Evolutionary conservation across 2,113 vertebrate species (phyloP).

Genomic region (Onychorhynchus coronatus): DNA sequence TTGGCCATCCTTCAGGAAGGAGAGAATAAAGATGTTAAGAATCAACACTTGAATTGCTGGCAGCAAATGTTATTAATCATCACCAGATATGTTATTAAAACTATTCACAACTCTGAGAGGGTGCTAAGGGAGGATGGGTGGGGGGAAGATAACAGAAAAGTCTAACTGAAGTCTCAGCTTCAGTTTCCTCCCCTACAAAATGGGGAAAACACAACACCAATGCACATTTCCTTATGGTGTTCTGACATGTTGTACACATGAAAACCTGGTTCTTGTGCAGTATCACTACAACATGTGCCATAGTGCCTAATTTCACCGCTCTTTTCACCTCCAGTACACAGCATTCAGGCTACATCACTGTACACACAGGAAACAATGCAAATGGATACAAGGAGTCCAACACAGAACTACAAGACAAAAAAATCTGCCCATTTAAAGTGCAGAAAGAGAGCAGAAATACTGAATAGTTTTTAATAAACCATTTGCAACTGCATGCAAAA

Average conservation of each 20-base stretch:
- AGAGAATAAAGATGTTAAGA: not conserved
- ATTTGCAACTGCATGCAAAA: constrained; percentile 24
- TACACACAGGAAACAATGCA: not conserved
- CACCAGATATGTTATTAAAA: not conserved
- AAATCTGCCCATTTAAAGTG: constrained; percentile 19
- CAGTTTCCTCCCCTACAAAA: not conserved
- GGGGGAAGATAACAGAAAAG: not conserved
- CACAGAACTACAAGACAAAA: not conserved
- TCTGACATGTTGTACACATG: not conserved
- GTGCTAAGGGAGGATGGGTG: not conserved
- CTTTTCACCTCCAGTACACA: not conserved
- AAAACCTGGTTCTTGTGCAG: not conserved
- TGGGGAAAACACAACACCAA: not conserved
- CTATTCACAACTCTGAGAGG: not conserved
- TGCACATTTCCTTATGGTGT: not conserved
- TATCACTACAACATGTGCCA: not conserved
- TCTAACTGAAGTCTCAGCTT: not conserved
- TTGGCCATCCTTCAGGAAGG: not conserved
- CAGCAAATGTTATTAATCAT: not conserved
- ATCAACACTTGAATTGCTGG: not conserved
- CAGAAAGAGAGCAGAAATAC: constrained; percentile 27
- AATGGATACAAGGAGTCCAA: not conserved
- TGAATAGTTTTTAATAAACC: constrained; percentile 55
- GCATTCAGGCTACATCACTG: not conserved
- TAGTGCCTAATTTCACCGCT: not conserved